Percentiles rank a stretch among this genome's conserved stretches.
These are phyloP conservation scores for Lichenostomus cassidix DNA, from an alignment of 2,113 vertebrate species.

Conservation along the genomic window DNA sequence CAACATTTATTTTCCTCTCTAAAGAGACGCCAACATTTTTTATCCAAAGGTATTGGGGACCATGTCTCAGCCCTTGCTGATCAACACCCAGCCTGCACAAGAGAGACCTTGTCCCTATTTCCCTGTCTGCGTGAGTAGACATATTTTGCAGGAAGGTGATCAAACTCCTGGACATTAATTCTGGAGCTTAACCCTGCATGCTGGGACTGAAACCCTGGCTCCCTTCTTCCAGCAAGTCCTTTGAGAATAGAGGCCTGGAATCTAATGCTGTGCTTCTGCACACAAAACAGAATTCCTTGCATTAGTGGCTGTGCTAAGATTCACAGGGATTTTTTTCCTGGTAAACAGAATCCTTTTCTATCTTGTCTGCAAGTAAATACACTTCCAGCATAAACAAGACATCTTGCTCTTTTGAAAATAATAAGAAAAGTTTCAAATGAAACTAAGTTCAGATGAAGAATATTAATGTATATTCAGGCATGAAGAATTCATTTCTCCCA, in stretches of 20 bases:
- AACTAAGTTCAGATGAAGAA: slow-evolving; percentile 20
- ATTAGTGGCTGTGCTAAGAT: slow-evolving; percentile 3
- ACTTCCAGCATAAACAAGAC: slow-evolving; percentile 16
- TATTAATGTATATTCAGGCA: slow-evolving; percentile 21
- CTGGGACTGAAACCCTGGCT: not conserved
- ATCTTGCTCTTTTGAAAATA: slow-evolving; percentile 30
- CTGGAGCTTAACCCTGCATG: not conserved
- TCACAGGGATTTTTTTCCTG: not conserved
- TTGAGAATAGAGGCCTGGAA: slow-evolving; percentile 30
- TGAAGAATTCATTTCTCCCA: slow-evolving; percentile 23
- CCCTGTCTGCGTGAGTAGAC: rapidly evolving
- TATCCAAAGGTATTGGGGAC: not conserved
- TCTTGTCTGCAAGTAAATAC: slow-evolving; percentile 36
- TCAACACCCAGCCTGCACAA: not conserved
- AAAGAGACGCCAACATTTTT: not conserved
- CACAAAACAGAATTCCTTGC: slow-evolving; percentile 22
- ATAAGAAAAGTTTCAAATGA: slow-evolving; percentile 30
- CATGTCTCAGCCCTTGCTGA: not conserved
- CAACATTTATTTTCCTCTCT: slow-evolving; percentile 54
- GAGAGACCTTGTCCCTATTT: not conserved
- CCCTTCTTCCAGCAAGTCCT: not conserved
- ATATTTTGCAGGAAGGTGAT: not conserved
- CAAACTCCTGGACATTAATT: not conserved
- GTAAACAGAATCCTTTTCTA: slow-evolving; percentile 35
- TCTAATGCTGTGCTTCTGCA: slow-evolving; percentile 9